Evolutionary conservation across 53 echinoderm and acorn worm species (phyloP), one percentile per base, ranked within the genome.

Genomic region (Patiria pectinifera): DNA sequence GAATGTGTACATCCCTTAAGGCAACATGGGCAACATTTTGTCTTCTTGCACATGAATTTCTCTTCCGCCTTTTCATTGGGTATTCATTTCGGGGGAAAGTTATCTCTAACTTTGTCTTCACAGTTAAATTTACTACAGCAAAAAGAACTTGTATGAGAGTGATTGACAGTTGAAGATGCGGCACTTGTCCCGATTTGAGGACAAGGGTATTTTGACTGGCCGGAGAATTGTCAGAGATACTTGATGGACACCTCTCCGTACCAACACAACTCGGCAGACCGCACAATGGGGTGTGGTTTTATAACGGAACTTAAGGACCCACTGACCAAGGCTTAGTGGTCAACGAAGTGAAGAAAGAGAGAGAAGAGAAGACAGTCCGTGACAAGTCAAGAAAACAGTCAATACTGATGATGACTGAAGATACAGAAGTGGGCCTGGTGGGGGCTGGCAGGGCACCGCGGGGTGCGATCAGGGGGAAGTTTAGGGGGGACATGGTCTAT

Each of bases 251-350:
- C 45, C 16, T 85, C 44, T 66, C 60, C 22, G 22, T 11, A 25
- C 35, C 69, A 85, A 85, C 69, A 69, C 79, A 45, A 85, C 63
- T 85, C 85, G 45, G 85, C 66, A n/a, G 7, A 47, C 45, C 9
- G 11, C 85, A 85, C 63, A 85, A 66, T 85, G 21, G 85, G 53
- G 10, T 7, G 44, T 44, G 45, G 35, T 24, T 16, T 45, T 69
- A 18, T 69, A 23, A 21, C 24, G 74, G 74, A 10, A 9, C 24
- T 21, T 22, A 74, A 66, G 24, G 45, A 85, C 70, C 62, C 35
- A 63, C 26, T 85, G n/a, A 44, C 35, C 84, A 63, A 15, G n/a
- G 25, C 21, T 11, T 12, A 60, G 83, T 25, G 9, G 14, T 45
- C 15, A 15, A 59, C 1, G 18, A 22, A 16, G 83, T 2, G 2